Conservation (phyloP, 1,140 invertebrate genomes). For the Papilio polytes region DNA sequence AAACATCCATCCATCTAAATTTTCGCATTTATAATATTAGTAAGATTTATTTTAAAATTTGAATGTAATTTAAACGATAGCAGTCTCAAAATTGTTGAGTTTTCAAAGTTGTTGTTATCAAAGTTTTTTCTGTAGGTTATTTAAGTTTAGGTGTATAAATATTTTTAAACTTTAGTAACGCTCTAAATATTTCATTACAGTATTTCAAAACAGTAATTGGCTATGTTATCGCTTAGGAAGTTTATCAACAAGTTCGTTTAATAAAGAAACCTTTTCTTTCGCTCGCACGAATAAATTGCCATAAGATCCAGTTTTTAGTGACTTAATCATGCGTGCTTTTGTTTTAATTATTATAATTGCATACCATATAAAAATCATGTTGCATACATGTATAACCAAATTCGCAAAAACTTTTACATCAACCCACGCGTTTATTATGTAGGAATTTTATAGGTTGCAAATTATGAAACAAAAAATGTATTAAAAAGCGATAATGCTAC, state of each 20-base stretch:
- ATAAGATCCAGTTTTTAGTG: slow-evolving; percentile 27
- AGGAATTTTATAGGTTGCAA: not conserved
- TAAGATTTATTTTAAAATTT: not conserved
- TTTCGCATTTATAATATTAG: too few relatives aligned
- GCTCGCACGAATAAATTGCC: slow-evolving; percentile 2
- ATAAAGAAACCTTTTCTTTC: not conserved
- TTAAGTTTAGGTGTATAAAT: too few relatives aligned
- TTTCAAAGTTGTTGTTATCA: not conserved
- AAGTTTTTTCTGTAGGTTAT: not conserved
- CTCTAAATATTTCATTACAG: not conserved
- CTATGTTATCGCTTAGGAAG: not conserved
- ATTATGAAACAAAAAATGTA: slow-evolving; percentile 5
- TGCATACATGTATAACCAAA: not conserved
- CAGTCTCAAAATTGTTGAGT: not conserved
- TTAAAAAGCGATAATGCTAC: not conserved
- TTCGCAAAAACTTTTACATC: not conserved
- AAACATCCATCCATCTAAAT: too few relatives aligned
- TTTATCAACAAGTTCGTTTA: slow-evolving; percentile 3
- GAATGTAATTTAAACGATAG: not conserved
- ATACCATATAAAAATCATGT: not conserved
- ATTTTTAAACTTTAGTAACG: not conserved
- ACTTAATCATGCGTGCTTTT: not conserved
- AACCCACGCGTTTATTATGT: not conserved
- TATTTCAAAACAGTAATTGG: slow-evolving; percentile 10
- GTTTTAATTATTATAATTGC: slow-evolving; percentile 3